Conservation (phyloP, 2,888 invertebrate species). For the Oscheius sp. region DNA sequence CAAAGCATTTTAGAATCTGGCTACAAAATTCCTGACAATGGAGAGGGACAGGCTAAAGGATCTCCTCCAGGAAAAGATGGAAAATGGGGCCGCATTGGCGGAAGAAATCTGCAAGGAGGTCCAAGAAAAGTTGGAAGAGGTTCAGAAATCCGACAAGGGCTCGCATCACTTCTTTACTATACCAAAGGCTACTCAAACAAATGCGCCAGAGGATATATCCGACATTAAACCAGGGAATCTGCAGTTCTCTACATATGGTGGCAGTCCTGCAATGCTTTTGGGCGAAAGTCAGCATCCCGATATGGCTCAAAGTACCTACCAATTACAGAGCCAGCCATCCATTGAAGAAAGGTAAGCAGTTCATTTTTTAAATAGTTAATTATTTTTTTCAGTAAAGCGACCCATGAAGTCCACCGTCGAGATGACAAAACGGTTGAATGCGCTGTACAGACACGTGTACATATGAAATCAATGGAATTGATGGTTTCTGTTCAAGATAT, state of each 20-base stretch:
- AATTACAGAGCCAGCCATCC: not conserved
- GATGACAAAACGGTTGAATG: conserved; percentile 26
- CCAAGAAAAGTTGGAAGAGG: conserved; percentile 2
- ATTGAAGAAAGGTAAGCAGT: conserved; percentile 17
- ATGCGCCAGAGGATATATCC: not conserved
- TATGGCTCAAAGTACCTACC: conserved; percentile 25
- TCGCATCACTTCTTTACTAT: not conserved
- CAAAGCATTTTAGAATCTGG: not conserved
- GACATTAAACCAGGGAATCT: not conserved
- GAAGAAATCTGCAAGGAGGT: conserved; percentile 4
- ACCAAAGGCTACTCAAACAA: conserved; percentile 8
- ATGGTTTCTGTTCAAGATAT: conserved; percentile 60
- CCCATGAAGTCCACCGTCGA: conserved; percentile 6
- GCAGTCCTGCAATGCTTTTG: conserved; percentile 22
- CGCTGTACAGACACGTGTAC: conserved; percentile 20
- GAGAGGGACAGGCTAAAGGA: conserved; percentile 27
- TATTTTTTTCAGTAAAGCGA: conserved; percentile 15
- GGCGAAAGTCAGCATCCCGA: conserved; percentile 17
- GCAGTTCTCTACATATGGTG: conserved; percentile 9
- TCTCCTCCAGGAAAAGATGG: not conserved
- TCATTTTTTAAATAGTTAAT: not conserved
- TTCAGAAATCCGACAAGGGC: not conserved
- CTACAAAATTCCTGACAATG: conserved; percentile 26
- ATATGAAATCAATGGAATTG: conserved; percentile 40
- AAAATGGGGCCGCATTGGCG: not conserved